Percentiles rank a stretch among this genome's conserved stretches.
Evolutionary conservation across 2,113 vertebrate genomes (phyloP).

Genomic region (Agelaius tricolor): DNA sequence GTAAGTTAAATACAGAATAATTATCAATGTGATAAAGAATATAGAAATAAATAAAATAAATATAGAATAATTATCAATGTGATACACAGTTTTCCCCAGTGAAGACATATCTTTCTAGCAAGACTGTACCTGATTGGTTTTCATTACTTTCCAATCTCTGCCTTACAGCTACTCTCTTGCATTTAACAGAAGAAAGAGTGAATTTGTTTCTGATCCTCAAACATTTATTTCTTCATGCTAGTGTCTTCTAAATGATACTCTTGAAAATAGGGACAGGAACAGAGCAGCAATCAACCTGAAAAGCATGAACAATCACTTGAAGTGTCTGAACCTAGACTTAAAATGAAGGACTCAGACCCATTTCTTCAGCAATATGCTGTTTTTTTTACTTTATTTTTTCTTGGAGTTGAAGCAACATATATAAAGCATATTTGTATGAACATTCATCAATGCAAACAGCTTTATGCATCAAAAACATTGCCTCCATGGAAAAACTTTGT

Average conservation of each 20-base stretch:
- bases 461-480: background rate
- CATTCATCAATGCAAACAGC: background rate
- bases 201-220: background rate
- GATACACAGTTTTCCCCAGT: background rate
- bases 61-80: background rate
- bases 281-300: background rate
- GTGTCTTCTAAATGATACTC: background rate
- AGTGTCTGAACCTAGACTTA: background rate
- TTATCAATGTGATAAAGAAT: background rate
- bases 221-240: background rate
- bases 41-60: too few relatives aligned
- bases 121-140: background rate
- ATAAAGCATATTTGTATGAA: background rate
- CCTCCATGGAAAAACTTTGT: background rate
- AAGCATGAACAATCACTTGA: background rate
- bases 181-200: background rate
- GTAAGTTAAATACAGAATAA: background rate
- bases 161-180: background rate
- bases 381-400: background rate
- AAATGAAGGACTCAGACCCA: background rate
- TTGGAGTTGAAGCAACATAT: background rate
- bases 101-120: background rate
- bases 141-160: background rate
- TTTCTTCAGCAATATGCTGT: background rate
- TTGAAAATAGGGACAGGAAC: background rate